Evolutionary conservation across 2,888 invertebrate species (phyloP).

Genomic region (Drosophila kokeensis): DNA sequence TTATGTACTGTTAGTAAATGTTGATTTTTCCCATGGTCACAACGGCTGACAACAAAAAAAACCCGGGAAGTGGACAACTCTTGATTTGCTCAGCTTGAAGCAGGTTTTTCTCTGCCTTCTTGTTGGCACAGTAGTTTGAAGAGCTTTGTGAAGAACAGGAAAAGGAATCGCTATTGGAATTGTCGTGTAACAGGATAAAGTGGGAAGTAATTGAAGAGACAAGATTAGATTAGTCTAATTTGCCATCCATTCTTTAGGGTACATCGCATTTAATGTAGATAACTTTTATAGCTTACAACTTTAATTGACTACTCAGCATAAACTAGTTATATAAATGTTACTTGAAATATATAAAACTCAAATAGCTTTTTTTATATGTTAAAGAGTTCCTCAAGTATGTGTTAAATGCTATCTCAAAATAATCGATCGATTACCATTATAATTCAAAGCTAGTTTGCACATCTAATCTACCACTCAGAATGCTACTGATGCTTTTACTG

Average conservation of each 20-base stretch:
- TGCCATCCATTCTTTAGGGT: background rate
- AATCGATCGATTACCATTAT: background rate
- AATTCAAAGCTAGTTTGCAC: background rate
- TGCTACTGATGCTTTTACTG: slow-evolving; percentile 18
- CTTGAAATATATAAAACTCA: background rate
- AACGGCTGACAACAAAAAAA: slow-evolving; percentile 15
- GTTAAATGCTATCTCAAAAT: background rate
- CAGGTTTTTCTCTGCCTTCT: slow-evolving; percentile 4
- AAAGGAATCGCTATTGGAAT: background rate
- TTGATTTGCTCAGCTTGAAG: slow-evolving; percentile 4
- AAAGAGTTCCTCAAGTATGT: background rate
- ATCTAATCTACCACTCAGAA: slow-evolving; percentile 1
- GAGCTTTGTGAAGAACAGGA: background rate
- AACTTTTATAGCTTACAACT: too few relatives aligned
- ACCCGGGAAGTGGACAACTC: slow-evolving; percentile 4
- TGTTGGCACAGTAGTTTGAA: background rate
- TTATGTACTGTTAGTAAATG: slow-evolving; percentile 60
- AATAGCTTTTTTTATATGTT: background rate
- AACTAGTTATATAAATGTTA: background rate
- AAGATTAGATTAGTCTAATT: background rate
- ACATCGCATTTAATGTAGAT: background rate
- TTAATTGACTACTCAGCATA: too few relatives aligned
- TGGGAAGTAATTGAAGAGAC: background rate
- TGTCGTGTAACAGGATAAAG: background rate
- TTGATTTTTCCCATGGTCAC: slow-evolving; percentile 70